phyloP scores from a whole-genome alignment of 23 tunicate genomes.

The Phallusia fumigata region DNA sequence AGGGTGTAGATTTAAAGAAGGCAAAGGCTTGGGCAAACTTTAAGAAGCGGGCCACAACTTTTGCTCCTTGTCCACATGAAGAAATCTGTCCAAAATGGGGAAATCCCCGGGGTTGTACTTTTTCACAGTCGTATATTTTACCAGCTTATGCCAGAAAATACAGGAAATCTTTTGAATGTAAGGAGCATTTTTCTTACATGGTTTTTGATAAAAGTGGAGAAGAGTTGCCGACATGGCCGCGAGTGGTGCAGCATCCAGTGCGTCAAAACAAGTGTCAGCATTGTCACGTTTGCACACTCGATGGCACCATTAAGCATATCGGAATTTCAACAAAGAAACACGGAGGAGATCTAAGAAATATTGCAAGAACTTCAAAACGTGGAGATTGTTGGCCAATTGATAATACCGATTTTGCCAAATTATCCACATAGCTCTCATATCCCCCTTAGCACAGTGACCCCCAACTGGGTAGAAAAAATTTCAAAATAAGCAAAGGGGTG shows the following conservation, averaged over 20 bases:
- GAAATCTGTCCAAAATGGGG: slow-evolving; percentile 62
- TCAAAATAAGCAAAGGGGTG: too few species aligned
- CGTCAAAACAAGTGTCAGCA: slow-evolving; percentile 7
- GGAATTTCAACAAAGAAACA: slow-evolving; percentile 9
- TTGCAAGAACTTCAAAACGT: slow-evolving; percentile 24
- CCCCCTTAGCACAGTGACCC: too few species aligned
- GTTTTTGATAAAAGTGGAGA: not conserved
- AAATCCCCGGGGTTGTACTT: slow-evolving; percentile 26
- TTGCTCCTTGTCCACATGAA: slow-evolving; percentile 88
- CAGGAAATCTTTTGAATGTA: not conserved
- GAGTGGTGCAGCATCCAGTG: slow-evolving; percentile 21
- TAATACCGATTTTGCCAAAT: not conserved
- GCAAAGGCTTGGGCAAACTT: slow-evolving; percentile 26
- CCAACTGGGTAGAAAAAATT: too few species aligned
- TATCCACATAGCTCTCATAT: too few species aligned
- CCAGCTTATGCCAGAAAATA: slow-evolving; percentile 47
- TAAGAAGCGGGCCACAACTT: slow-evolving; percentile 20
- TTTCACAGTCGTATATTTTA: slow-evolving; percentile 56
- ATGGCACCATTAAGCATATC: slow-evolving; percentile 40
- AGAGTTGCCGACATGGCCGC: slow-evolving; percentile 27
- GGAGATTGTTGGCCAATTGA: slow-evolving; percentile 43
- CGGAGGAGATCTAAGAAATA: slow-evolving; percentile 21
- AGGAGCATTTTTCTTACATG: not conserved
- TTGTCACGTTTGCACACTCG: slow-evolving; percentile 50
- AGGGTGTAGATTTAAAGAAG: slow-evolving; percentile 36